Percentiles rank a stretch among this genome's conserved stretches.
phyloP scores from a whole-genome alignment of 2,797 vertebrate genomes.

The Craterocephalus amniculus region DNA sequence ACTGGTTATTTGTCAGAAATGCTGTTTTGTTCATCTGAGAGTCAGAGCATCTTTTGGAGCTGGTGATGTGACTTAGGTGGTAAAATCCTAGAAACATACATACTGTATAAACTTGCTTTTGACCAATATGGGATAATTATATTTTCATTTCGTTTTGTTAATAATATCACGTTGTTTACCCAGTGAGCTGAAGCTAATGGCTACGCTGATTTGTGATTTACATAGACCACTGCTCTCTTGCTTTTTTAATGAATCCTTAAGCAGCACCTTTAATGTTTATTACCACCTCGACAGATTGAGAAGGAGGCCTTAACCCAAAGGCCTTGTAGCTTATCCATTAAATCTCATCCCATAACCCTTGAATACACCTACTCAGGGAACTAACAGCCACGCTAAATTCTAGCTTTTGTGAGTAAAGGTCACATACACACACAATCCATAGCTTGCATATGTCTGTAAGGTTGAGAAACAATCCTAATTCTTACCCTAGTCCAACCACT shows the following conservation, averaged over 20 bases:
- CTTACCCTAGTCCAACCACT: background rate
- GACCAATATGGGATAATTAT: background rate
- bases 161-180: background rate
- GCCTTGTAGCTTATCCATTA: background rate
- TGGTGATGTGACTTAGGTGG: background rate
- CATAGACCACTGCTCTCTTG: background rate
- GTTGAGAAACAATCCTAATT: background rate
- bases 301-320: background rate
- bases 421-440: background rate
- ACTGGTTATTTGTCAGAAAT: background rate
- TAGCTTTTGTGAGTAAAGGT: background rate
- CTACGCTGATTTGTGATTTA: background rate
- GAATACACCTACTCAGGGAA: slow-evolving; percentile 8
- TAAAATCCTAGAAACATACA: too few species aligned
- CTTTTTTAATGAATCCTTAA: background rate
- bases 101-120: background rate
- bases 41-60: background rate
- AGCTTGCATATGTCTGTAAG: slow-evolving; percentile 2
- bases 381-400: too few species aligned
- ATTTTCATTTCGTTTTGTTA: background rate
- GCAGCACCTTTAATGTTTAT: background rate
- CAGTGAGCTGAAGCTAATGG: background rate
- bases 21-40: background rate
- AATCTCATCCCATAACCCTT: slow-evolving; percentile 16
- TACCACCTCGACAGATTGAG: background rate